A percentile compares a stretch with the other conserved stretches of the same genome.
Evolutionary conservation across 2,888 invertebrate species (phyloP).

Genomic region (Cosmia pyralina): DNA sequence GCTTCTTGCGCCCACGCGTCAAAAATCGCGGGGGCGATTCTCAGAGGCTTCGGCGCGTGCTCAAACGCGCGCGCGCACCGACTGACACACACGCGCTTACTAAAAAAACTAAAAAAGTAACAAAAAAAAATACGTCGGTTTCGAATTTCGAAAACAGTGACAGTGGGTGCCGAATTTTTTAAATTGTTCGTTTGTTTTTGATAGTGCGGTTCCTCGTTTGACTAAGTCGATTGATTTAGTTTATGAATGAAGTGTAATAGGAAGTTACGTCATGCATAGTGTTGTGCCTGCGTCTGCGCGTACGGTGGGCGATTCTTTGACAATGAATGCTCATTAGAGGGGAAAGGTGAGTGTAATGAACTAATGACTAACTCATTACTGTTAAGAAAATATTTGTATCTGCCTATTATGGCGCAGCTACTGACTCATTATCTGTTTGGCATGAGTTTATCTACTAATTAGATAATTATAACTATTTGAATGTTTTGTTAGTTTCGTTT

Average conservation of each 20-base stretch:
- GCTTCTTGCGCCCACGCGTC: conserved; percentile 84
- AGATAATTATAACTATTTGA: neutral
- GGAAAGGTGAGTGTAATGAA: conserved; percentile 85
- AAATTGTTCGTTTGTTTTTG: conserved; percentile 48
- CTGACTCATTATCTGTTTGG: conserved; percentile 26
- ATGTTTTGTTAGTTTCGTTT: conserved; percentile 8
- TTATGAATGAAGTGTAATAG: conserved; percentile 87
- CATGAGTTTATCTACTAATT: conserved; percentile 9
- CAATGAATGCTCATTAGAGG: conserved; percentile 88
- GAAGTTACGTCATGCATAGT: conserved; percentile 89
- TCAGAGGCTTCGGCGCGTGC: conserved; percentile 86
- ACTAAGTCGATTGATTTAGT: conserved; percentile 77
- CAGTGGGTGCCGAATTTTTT: conserved; percentile 59
- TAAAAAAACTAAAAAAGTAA: conserved; percentile 64
- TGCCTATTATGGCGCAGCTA: conserved; percentile 26
- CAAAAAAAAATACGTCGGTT: conserved; percentile 66
- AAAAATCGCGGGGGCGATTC: conserved; percentile 87
- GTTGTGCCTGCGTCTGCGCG: conserved; percentile 84
- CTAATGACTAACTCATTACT: conserved; percentile 76
- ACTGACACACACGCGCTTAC: conserved; percentile 83
- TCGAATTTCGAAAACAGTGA: conserved; percentile 61
- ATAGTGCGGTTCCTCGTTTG: conserved; percentile 72
- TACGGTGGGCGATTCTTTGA: conserved; percentile 80
- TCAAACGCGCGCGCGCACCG: conserved; percentile 87
- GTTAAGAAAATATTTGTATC: conserved; percentile 71